These are phyloP conservation scores for Meda fulgida DNA, from an alignment of 2,797 vertebrate genomes.

Conservation along the genomic window DNA sequence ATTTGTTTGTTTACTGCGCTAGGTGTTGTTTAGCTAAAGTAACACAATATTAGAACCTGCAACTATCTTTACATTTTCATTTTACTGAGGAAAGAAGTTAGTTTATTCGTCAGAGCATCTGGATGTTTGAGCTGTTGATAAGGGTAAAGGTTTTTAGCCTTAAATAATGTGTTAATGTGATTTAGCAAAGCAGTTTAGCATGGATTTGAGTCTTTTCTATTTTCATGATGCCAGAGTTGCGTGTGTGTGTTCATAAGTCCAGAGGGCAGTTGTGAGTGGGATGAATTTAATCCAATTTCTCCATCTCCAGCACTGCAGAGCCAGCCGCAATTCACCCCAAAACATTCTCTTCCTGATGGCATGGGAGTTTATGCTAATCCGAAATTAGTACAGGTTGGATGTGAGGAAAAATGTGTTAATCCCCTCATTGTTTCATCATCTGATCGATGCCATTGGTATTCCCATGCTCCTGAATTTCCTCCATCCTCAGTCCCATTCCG, in stretches of 20 bases:
- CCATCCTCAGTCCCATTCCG: neutral
- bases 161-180: conserved; percentile 64
- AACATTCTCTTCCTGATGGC: conserved; percentile 18
- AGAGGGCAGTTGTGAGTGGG: conserved; percentile 48
- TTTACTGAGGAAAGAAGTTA: conserved; percentile 3
- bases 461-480: conserved; percentile 1
- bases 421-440: neutral
- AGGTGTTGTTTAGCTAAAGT: conserved; percentile 8
- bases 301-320: conserved; percentile 35
- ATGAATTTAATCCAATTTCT: conserved; percentile 55
- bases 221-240: conserved; percentile 52
- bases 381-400: conserved; percentile 33
- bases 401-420: conserved; percentile 1
- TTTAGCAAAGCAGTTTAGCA: conserved; percentile 61
- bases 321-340: conserved; percentile 35
- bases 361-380: conserved; percentile 12
- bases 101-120: conserved; percentile 51
- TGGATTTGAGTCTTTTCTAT: conserved; percentile 57
- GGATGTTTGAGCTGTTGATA: conserved; percentile 49
- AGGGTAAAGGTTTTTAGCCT: conserved; percentile 43
- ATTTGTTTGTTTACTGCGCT: neutral
- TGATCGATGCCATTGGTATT: conserved; percentile 1
- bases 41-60: conserved; percentile 24
- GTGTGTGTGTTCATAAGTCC: conserved; percentile 40
- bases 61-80: conserved; percentile 25